Percentiles rank a stretch among this genome's conserved stretches.
Evolutionary conservation across 2,113 vertebrate species (phyloP).

Genomic region (Trichechus manatus): DNA sequence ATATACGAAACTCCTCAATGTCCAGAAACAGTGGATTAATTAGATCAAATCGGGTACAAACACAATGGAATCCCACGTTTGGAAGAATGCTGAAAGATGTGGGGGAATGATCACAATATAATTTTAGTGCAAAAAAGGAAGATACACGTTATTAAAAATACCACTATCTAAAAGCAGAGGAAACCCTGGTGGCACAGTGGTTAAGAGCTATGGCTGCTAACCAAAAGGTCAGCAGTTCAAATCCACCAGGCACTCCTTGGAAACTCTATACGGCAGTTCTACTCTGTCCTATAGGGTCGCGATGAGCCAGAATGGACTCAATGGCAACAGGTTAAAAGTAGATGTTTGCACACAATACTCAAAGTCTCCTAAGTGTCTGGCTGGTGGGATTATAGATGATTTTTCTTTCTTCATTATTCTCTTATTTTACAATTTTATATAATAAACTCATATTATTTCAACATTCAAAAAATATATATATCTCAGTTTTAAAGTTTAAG

Average conservation of each 20-base stretch:
- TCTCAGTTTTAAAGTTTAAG: background rate
- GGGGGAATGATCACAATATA: background rate
- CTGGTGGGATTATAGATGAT: background rate
- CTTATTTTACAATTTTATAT: conserved; percentile 9
- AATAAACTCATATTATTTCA: background rate
- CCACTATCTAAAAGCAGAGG: background rate
- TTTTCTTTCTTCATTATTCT: background rate
- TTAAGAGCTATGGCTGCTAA: too few species aligned
- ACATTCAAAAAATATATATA: background rate
- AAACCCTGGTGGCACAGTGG: too few species aligned
- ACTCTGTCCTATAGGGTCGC: too few species aligned
- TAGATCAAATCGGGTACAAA: background rate
- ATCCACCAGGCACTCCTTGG: too few species aligned
- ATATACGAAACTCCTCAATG: background rate
- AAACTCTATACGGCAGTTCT: too few species aligned
- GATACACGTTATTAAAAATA: background rate
- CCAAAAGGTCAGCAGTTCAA: too few species aligned
- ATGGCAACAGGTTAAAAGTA: background rate
- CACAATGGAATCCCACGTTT: background rate
- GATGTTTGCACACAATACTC: background rate
- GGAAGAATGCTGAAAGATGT: background rate
- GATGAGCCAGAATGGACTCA: too few species aligned
- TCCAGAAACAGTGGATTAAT: background rate
- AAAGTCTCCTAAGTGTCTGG: background rate
- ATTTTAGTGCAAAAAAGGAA: background rate